Conservation (phyloP, 1,140 invertebrate genomes). For the Gonioctena quinquepunctata region DNA sequence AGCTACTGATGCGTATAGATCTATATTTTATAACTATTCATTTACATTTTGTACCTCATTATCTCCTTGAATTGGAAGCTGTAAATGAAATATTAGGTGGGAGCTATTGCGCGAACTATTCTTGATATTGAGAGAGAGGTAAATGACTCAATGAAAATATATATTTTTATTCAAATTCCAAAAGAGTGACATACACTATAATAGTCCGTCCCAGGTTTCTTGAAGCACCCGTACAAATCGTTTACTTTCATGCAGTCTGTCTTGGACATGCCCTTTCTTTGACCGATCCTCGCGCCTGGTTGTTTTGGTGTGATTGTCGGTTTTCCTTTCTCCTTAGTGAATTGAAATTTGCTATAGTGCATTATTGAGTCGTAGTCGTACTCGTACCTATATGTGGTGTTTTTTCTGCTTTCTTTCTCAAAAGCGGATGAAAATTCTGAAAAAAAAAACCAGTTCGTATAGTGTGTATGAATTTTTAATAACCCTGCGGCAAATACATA, state of each 20-base stretch:
- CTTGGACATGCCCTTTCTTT: conserved; percentile 65
- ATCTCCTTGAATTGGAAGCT: neutral
- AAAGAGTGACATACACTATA: conserved; percentile 65
- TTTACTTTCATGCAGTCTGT: conserved; percentile 75
- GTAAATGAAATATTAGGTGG: neutral
- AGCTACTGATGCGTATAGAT: no score
- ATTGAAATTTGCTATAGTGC: conserved; percentile 71
- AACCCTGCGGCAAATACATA: no score
- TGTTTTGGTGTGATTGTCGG: conserved; percentile 67
- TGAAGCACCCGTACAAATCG: conserved; percentile 69
- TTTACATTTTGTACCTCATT: neutral
- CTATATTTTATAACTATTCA: neutral
- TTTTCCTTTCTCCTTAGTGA: conserved; percentile 59
- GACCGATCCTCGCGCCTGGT: conserved; percentile 60
- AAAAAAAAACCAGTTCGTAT: no score
- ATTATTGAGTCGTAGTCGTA: conserved; percentile 77
- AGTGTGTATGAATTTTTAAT: no score
- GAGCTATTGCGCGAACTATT: neutral
- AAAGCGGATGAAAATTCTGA: conserved; percentile 64
- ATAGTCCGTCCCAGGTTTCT: conserved; percentile 60
- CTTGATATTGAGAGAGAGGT: no score
- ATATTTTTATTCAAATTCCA: conserved; percentile 49
- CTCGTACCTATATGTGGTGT: conserved; percentile 67
- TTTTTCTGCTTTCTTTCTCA: conserved; percentile 64
- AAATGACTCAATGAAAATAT: neutral